Evolutionary conservation across 1,140 invertebrate genomes (phyloP), one percentile per base, ranked within the genome.

Genomic region (Penaeus indicus): DNA sequence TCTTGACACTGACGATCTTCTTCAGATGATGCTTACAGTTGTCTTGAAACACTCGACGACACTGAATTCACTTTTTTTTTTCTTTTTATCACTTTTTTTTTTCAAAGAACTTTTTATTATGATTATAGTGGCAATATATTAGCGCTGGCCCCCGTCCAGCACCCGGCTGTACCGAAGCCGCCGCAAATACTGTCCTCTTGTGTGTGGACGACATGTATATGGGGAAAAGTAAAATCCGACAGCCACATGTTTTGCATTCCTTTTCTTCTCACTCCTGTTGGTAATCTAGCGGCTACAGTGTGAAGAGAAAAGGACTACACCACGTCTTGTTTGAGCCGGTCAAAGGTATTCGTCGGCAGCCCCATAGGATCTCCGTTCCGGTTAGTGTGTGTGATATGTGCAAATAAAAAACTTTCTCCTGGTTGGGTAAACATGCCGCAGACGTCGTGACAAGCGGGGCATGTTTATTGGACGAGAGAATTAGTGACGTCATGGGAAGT

Each of bases 111-210:
- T 19, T 75, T 75, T 21, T 21, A 32, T 38, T 32, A 13, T 75
- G 13, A 32, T 38, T 75, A 21, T 75, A 75, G 72, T 25, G 18
- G 42, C 19, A 75, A 75, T 75, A n/a, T n/a, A 18, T 27, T 75
- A 32, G 21, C n/a, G 27, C 42, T 75, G 27, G 18, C 25, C 19
- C n/a, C 42, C 19, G 18, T 25, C n/a, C 19, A 75, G 42, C 54
- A 54, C 54, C 54, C 54, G 72, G 21, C 11, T 11, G 27, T 86
- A 67, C 77, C 62, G 78, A 86, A 86, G 85, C 62, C 78, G 85
- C 61, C 38, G 85, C 85, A 86, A 81, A 86, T 86, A 11, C 78
- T 69, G 5, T 80, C 85, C 85, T 86, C 77, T 86, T 86, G 85
- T 86, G 85, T 22, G 77, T 86, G 78, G 78, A 81, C 85, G 61